phyloP scores from a whole-genome alignment of 2,113 vertebrate genomes.

The mouse (Mus musculus) region GRCm39 chr3:33671501-33672000 shows the following conservation, averaged over 20 bases:
- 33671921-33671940: neutral
- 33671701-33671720: neutral
- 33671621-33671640: conserved; percentile 9
- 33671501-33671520: neutral
- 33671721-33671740: neutral
- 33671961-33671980: neutral
- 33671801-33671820: neutral
- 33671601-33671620: neutral
- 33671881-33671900: neutral
- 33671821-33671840: neutral
- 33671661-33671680: neutral
- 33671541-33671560: neutral
- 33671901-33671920: neutral
- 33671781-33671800: neutral
- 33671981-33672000: neutral
- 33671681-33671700: neutral
- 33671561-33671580: conserved; percentile 24
- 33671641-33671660: neutral
- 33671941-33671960: neutral
- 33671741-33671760: neutral
- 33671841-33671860: neutral
- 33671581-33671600: neutral
- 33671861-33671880: neutral
- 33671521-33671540: neutral
- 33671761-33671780: neutral